These are phyloP conservation scores for Drosophila biarmipes DNA, from an alignment of 1,140 invertebrate genomes.

Conservation along the genomic window DNA sequence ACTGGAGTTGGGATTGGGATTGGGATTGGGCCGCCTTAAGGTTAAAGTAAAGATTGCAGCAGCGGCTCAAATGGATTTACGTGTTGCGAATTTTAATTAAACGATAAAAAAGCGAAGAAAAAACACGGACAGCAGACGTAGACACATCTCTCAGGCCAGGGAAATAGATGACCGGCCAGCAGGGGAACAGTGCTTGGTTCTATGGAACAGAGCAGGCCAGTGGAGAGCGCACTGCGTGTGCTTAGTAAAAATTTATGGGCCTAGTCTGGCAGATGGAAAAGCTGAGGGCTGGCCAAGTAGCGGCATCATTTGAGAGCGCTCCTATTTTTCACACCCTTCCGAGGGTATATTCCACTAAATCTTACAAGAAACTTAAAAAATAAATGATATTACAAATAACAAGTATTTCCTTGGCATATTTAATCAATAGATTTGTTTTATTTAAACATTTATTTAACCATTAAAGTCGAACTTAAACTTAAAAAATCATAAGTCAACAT, in stretches of 20 bases:
- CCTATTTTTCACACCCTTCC: constrained; percentile 23
- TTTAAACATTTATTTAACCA: no score
- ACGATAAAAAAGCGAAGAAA: constrained; percentile 68
- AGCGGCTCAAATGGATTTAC: constrained; percentile 83
- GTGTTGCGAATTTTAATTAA: constrained; percentile 83
- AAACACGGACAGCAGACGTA: constrained; percentile 62
- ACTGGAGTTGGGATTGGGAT: constrained; percentile 37
- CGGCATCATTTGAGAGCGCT: constrained; percentile 60
- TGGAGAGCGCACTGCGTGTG: constrained; percentile 76
- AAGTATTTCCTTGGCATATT: no score
- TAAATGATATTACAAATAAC: no score
- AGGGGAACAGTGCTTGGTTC: background rate
- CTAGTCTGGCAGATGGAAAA: constrained; percentile 24
- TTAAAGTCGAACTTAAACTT: no score
- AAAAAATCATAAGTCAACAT: no score
- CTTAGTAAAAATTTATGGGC: constrained; percentile 79
- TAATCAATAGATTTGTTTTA: no score
- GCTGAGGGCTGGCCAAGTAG: constrained; percentile 23
- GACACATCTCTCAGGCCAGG: constrained; percentile 42
- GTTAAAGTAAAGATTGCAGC: constrained; percentile 83
- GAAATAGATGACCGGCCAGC: constrained; percentile 44
- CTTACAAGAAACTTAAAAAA: background rate
- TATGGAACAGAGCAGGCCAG: constrained; percentile 19
- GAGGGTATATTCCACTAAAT: background rate
- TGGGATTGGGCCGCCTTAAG: constrained; percentile 68